phyloP scores from a whole-genome alignment of 2,797 vertebrate species.

The Telmatherina bonti region DNA sequence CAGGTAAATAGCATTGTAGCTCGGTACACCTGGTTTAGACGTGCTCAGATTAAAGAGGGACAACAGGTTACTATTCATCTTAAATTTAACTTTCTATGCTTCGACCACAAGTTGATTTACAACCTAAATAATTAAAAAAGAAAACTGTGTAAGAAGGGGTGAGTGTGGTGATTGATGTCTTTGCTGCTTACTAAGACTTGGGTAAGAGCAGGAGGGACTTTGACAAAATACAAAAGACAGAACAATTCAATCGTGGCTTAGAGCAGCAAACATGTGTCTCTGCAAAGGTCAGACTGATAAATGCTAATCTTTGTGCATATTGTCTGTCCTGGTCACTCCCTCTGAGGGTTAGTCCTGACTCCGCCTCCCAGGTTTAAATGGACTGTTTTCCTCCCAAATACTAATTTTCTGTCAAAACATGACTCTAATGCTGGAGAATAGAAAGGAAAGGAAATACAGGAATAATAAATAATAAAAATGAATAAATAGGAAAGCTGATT shows the following conservation, averaged over 20 bases:
- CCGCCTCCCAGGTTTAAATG: slow-evolving; percentile 13
- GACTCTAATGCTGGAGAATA: not conserved
- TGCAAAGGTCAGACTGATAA: slow-evolving; percentile 74
- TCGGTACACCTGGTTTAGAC: not conserved
- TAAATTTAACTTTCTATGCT: slow-evolving; percentile 5
- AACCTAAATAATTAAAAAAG: not conserved
- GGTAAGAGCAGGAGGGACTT: not conserved
- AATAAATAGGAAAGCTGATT: too few relatives aligned
- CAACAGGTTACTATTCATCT: not conserved
- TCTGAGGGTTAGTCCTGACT: slow-evolving; percentile 30
- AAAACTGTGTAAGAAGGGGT: not conserved
- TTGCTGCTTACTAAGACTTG: slow-evolving; percentile 2
- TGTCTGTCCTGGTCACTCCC: slow-evolving; percentile 29
- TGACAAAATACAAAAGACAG: slow-evolving; percentile 7
- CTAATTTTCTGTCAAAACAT: not conserved
- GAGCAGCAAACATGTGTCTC: slow-evolving; percentile 60
- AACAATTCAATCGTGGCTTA: slow-evolving; percentile 4
- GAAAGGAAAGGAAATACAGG: not conserved
- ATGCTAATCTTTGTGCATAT: slow-evolving; percentile 58
- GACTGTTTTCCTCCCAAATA: slow-evolving; percentile 7
- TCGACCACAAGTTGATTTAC: not conserved
- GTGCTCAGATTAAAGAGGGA: not conserved
- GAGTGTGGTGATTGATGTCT: not conserved
- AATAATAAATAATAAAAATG: too few relatives aligned
- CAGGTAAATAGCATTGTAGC: not conserved